Evolutionary conservation across 2,113 vertebrate genomes (phyloP), one percentile per base, ranked within the genome.

Genomic region (Otis tarda): DNA sequence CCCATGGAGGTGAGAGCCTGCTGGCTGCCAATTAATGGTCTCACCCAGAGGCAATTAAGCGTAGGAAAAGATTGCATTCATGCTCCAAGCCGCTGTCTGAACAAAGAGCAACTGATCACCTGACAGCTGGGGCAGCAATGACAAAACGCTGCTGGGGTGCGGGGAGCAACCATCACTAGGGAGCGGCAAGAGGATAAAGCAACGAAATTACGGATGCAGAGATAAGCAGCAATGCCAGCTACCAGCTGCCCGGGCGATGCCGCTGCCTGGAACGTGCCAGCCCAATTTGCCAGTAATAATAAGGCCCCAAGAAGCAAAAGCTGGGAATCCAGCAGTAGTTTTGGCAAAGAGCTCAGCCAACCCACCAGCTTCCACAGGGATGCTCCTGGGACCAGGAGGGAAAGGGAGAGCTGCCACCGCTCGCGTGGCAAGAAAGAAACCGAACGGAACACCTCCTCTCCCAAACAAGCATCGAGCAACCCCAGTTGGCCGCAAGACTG

Each of bases 31-130:
- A 23, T 37, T 10, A 12, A 35, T 60, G n/a, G 33, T 6, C 81
- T 90, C 60, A 4, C 37, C 0, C 19, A 24, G 74, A 79, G 71
- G 76, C 88, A 90, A 87, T 91, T 84, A 79, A 50, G 57, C 4
- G 0, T 3, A 61, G 92, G 83, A 8, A 74, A 89, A 75, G 67
- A 55, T 79, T 39, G 12, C 1, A 20, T 83, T 83, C 77, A 91
- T 45, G 63, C 53, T 89, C 37, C 27, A 22, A 43, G 76, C 76
- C 9, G 18, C 74, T 49, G 74, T 57, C 74, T 45, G 90, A 90
- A 92, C 94, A 86, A 93, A 86, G 90, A 90, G 83, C 92, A 88
- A 64, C 88, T 50, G 91, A 90, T 83, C 81, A 90, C 57, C 60
- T 87, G 90, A 61, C 82, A 69, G 90, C 59, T 23, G 61, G 18